Evolutionary conservation across 2,888 invertebrate genomes (phyloP).

Genomic region (Phytoseiulus persimilis): DNA sequence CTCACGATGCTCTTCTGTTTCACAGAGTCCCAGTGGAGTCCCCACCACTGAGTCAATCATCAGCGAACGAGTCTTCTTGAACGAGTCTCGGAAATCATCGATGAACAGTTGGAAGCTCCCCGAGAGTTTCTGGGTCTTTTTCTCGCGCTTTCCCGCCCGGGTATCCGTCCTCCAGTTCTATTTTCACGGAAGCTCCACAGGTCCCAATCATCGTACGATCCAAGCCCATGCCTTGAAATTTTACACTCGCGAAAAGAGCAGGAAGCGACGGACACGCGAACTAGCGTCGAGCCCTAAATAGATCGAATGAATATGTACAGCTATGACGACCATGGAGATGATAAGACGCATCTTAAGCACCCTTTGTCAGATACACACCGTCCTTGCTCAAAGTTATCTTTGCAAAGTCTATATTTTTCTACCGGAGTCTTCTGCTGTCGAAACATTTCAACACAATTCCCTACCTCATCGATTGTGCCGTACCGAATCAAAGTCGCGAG

Average conservation of each 20-base stretch:
- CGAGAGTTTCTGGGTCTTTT: no score
- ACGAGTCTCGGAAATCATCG: not conserved
- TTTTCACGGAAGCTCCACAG: no score
- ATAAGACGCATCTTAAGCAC: not conserved
- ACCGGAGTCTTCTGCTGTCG: slow-evolving; percentile 10
- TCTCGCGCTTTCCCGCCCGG: no score
- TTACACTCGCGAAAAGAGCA: no score
- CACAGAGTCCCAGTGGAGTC: not conserved
- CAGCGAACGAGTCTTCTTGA: not conserved
- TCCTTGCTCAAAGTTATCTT: slow-evolving; percentile 13
- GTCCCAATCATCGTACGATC: no score
- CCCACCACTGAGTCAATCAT: not conserved
- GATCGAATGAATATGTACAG: no score
- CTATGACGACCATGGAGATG: not conserved
- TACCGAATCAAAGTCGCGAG: not conserved
- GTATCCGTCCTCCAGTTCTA: no score
- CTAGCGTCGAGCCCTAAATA: no score
- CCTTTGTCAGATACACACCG: slow-evolving; percentile 5
- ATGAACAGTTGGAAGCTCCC: no score
- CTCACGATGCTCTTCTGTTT: not conserved
- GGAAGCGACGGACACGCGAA: no score
- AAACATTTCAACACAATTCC: not conserved
- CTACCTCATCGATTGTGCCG: not conserved
- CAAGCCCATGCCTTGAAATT: no score
- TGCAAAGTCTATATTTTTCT: slow-evolving; percentile 37